Percentiles rank a stretch among this genome's conserved stretches.
These are phyloP conservation scores for Crepidodera aurea DNA, from an alignment of 2,888 invertebrate species.

Conservation along the genomic window DNA sequence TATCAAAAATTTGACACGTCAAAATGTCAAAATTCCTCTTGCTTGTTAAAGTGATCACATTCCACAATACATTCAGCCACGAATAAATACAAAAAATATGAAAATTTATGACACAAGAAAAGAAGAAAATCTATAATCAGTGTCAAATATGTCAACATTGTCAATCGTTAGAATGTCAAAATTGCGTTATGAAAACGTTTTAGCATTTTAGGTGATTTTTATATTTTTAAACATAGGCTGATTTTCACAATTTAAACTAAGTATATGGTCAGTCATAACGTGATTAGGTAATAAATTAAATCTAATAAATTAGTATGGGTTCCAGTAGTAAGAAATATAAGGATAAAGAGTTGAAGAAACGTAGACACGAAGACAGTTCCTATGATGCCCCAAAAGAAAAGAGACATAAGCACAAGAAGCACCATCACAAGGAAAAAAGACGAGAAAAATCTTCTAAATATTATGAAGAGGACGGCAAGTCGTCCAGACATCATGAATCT, in stretches of 20 bases:
- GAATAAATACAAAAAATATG: too few species aligned
- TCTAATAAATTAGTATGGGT: constrained; percentile 65
- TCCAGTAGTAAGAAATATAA: constrained; percentile 74
- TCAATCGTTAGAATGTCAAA: not conserved
- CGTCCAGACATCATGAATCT: constrained; percentile 21
- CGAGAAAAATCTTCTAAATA: constrained; percentile 52
- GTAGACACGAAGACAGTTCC: constrained; percentile 67
- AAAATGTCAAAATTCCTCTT: not conserved
- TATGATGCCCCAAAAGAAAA: constrained; percentile 64
- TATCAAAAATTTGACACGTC: constrained; percentile 14
- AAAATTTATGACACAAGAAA: too few species aligned
- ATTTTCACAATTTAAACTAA: not conserved
- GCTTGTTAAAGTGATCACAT: too few species aligned
- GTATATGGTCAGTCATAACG: constrained; percentile 17
- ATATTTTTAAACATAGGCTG: not conserved
- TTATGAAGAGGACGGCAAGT: constrained; percentile 26
- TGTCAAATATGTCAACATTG: not conserved
- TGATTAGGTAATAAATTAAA: constrained; percentile 25
- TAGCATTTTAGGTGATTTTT: not conserved
- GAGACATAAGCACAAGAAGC: constrained; percentile 65
- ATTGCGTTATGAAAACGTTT: constrained; percentile 2
- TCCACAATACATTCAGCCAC: too few species aligned
- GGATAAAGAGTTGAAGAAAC: constrained; percentile 71
- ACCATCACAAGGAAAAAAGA: constrained; percentile 61
- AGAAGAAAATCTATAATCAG: too few species aligned